These are phyloP conservation scores for Perizoma flavofasciatum DNA, from an alignment of 2,888 invertebrate species.

Conservation along the genomic window DNA sequence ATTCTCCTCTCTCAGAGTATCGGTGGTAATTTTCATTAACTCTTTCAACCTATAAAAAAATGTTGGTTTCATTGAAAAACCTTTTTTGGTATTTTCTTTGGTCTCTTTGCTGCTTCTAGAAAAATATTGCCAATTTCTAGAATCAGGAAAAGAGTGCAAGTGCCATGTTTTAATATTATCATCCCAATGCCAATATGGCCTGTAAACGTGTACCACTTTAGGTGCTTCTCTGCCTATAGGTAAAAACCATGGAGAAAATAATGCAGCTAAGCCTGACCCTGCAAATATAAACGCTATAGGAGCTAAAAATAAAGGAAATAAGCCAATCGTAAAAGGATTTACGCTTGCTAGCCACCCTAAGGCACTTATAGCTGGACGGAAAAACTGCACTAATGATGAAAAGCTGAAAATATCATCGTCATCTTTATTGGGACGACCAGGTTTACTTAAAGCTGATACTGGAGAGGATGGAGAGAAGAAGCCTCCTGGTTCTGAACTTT, in stretches of 20 bases:
- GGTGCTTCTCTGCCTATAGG: conserved; percentile 76
- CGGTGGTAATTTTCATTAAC: conserved; percentile 54
- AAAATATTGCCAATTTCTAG: conserved; percentile 48
- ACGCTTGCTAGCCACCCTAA: conserved; percentile 81
- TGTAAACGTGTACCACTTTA: conserved; percentile 64
- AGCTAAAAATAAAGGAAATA: conserved; percentile 85
- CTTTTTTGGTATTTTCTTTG: conserved; percentile 41
- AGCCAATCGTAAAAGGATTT: conserved; percentile 84
- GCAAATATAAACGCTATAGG: conserved; percentile 86
- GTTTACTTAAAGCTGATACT: conserved; percentile 56
- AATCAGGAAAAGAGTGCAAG: conserved; percentile 65
- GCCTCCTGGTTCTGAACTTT: conserved; percentile 54
- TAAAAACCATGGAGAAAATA: conserved; percentile 86
- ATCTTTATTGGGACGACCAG: conserved; percentile 59
- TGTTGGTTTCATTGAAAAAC: conserved; percentile 41
- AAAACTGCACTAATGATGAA: conserved; percentile 70
- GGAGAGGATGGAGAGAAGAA: conserved; percentile 57
- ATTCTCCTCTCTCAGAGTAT: conserved; percentile 44
- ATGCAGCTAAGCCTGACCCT: conserved; percentile 84
- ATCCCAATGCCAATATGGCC: conserved; percentile 84
- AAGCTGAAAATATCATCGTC: conserved; percentile 79
- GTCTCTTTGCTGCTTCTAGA: conserved; percentile 48
- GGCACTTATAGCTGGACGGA: conserved; percentile 78
- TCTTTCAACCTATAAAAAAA: conserved; percentile 58
- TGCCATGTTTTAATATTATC: conserved; percentile 82